Conservation (phyloP, 2,113 vertebrate genomes). For the Elachura formosa region DNA sequence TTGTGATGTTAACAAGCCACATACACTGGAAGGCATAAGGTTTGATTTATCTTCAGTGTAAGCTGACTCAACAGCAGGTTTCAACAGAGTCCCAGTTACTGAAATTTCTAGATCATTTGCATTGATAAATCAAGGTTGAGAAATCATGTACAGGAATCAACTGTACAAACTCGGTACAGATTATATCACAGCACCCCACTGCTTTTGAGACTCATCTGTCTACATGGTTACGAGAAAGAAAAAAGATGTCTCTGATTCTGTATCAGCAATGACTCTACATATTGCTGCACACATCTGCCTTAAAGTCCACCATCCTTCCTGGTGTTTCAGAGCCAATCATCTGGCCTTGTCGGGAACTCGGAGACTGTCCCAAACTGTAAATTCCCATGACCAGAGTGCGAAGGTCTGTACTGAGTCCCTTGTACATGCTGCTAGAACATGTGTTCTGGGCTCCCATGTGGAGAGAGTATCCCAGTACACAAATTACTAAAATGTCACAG, state of each 20-base stretch:
- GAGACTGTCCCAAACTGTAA: not conserved
- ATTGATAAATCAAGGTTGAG: not conserved
- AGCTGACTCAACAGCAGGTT: not conserved
- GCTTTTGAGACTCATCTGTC: slow-evolving; percentile 3
- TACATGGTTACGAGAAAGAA: not conserved
- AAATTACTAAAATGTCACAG: not conserved
- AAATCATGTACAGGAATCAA: not conserved
- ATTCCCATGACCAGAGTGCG: not conserved
- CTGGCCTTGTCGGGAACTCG: not conserved
- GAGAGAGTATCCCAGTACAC: not conserved
- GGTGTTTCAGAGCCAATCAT: slow-evolving; percentile 11
- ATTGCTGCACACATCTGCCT: not conserved
- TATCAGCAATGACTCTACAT: not conserved
- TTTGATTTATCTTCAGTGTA: not conserved
- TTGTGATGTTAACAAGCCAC: not conserved
- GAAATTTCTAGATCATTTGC: not conserved
- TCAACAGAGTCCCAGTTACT: not conserved
- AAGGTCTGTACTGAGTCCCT: not conserved
- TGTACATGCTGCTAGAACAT: not conserved
- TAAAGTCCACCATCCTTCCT: not conserved
- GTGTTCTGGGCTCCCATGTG: not conserved
- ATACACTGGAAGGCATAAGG: not conserved
- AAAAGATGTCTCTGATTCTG: not conserved
- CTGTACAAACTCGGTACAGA: not conserved
- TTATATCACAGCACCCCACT: not conserved